Evolutionary conservation across 2,797 vertebrate species (phyloP), one percentile per base, ranked within the genome.

Genomic region (Sarcoramphus papa): DNA sequence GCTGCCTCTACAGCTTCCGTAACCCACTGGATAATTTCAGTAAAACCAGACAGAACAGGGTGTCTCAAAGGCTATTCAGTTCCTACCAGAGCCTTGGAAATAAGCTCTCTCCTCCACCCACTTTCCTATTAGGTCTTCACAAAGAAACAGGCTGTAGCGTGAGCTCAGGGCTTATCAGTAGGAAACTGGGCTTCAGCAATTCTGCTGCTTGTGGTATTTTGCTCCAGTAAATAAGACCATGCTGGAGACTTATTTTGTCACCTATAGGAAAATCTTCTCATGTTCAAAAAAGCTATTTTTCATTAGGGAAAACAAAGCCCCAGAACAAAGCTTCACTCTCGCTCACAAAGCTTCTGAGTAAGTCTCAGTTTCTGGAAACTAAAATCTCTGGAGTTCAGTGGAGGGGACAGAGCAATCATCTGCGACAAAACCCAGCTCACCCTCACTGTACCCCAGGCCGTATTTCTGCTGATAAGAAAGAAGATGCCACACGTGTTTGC

Each of bases 181-280:
- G 92, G 64, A 93, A 96, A 93, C 84, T 28, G 74, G 74, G 56
- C 73, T 93, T 70, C 62, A 72, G 77, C 83, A 96, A 15, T 76
- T 73, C 81, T 92, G 40, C 69, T 90, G 57, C 77, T 73, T 28
- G 14, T 64, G 83, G 22, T 75, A n/a, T 59, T 94, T 68, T 85
- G 77, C 83, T 82, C 43, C 78, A 92, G 56, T 76, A 87, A 90
- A 43, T 69, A 78, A 85, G 43, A 76, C 9, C 59, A 30, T 3
- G 20, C 19, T 79, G 63, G 35, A 73, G 25, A 76, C 2, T 21
- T 28, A 47, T 31, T 90, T 69, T 91, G 59, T 67, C 77, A 94
- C 69, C 65, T 76, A 45, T 0, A 74, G 88, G 86, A 92, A 93
- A 89, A 86, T 23, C 37, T 40, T 12, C 19, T 10, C 18, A 3